phyloP scores from a whole-genome alignment of 2,888 invertebrate genomes.

The Sminthurinus aureus region DNA sequence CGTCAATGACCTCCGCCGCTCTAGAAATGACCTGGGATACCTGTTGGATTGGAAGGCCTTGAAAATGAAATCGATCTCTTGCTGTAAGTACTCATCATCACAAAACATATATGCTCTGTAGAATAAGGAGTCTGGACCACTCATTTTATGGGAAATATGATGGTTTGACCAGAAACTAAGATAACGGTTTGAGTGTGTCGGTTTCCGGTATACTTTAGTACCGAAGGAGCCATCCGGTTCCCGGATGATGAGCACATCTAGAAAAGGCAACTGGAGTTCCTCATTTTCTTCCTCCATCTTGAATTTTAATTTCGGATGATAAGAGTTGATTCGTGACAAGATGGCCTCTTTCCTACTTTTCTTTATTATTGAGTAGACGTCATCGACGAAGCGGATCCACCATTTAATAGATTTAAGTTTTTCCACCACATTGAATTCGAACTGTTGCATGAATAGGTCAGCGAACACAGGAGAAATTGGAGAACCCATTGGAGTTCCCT shows the following conservation, averaged over 20 bases:
- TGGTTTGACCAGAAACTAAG: neutral
- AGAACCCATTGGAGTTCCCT: constrained; percentile 7
- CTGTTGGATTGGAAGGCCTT: neutral
- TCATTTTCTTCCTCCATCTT: constrained; percentile 12
- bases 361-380: neutral
- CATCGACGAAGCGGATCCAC: neutral
- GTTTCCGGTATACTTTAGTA: neutral
- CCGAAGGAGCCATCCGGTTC: neutral
- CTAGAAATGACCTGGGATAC: neutral
- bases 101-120: too few species aligned
- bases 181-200: neutral
- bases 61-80: neutral
- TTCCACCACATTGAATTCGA: neutral
- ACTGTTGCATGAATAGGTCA: neutral
- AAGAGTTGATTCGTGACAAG: neutral
- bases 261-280: neutral
- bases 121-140: too few species aligned
- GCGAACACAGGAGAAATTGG: constrained; percentile 1
- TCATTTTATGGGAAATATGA: too few species aligned
- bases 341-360: neutral
- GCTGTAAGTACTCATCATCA: neutral
- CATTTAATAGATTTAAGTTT: neutral
- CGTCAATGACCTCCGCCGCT: neutral
- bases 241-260: neutral
- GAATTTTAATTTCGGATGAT: constrained; percentile 1